A percentile compares a stretch with the other conserved stretches of the same genome.
These are phyloP conservation scores for Lepilemur ruficaudatus DNA, from an alignment of 2,797 vertebrate species.

Conservation along the genomic window DNA sequence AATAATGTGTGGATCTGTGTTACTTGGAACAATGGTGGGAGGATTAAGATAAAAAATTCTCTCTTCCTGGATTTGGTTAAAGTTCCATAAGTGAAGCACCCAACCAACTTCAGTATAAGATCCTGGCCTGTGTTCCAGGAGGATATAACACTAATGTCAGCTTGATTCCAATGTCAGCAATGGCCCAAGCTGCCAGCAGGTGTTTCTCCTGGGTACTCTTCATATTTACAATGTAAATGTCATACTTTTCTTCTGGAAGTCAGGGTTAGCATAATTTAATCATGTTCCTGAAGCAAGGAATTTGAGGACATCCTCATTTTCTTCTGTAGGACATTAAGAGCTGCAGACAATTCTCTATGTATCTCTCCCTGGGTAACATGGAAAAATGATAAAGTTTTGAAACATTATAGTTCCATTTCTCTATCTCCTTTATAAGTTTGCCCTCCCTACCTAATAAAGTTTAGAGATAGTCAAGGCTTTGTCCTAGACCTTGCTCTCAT, in stretches of 20 bases:
- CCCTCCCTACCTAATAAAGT: neutral
- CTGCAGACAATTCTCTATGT: neutral
- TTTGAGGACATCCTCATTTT: neutral
- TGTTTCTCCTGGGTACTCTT: neutral
- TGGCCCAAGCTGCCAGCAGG: neutral
- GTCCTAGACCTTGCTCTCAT: neutral
- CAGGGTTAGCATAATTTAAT: neutral
- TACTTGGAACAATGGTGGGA: conserved; percentile 91
- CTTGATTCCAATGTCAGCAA: neutral
- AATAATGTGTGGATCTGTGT: conserved; percentile 91
- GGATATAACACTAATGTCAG: neutral
- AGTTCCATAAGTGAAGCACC: conserved; percentile 92
- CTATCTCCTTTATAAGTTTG: neutral
- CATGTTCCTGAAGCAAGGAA: neutral
- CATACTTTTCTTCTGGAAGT: neutral
- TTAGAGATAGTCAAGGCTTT: neutral
- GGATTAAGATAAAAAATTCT: conserved; percentile 93
- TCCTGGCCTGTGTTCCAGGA: conserved; percentile 78
- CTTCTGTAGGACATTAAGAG: neutral
- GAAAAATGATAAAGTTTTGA: neutral
- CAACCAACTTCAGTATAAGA: conserved; percentile 91
- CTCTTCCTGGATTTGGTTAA: conserved; percentile 95
- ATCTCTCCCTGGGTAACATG: neutral
- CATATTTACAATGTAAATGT: neutral
- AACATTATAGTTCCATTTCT: neutral